Conservation (phyloP, 2,888 invertebrate species). For the Chymomyza fuscimana region DNA sequence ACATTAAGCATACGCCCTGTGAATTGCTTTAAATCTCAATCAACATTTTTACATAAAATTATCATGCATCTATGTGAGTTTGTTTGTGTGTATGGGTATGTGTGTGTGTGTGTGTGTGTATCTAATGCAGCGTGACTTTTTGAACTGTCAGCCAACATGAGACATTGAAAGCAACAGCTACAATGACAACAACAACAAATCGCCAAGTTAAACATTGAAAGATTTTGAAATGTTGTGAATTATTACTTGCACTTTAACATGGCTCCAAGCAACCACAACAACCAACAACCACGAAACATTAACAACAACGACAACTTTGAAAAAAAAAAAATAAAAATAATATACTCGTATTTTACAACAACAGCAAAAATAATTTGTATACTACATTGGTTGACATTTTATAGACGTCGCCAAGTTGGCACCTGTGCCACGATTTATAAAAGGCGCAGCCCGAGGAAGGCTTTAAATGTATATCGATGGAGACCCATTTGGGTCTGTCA, state of each 20-base stretch:
- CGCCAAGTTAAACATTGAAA: conserved; percentile 48
- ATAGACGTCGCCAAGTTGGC: conserved; percentile 64
- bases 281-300: conserved; percentile 26
- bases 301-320: conserved; percentile 38
- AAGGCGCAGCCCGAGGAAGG: conserved; percentile 4
- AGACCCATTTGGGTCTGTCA: conserved; percentile 70
- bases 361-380: conserved; percentile 49
- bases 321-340: conserved; percentile 23
- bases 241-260: conserved; percentile 74
- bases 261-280: conserved; percentile 57
- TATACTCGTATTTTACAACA: conserved; percentile 50
- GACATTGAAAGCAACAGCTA: conserved; percentile 28
- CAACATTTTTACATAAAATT: conserved; percentile 68
- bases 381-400: conserved; percentile 46
- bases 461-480: conserved; percentile 22
- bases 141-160: conserved; percentile 44
- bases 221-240: conserved; percentile 69
- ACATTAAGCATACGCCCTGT: conserved; percentile 60
- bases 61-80: conserved; percentile 44
- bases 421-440: conserved; percentile 52
- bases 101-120: not conserved
- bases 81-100: not conserved
- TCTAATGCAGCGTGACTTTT: not conserved
- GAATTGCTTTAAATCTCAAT: conserved; percentile 47
- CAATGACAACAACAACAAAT: conserved; percentile 20